Evolutionary conservation across 2,113 vertebrate species (phyloP).

Genomic region (Hipposideros armiger): DNA sequence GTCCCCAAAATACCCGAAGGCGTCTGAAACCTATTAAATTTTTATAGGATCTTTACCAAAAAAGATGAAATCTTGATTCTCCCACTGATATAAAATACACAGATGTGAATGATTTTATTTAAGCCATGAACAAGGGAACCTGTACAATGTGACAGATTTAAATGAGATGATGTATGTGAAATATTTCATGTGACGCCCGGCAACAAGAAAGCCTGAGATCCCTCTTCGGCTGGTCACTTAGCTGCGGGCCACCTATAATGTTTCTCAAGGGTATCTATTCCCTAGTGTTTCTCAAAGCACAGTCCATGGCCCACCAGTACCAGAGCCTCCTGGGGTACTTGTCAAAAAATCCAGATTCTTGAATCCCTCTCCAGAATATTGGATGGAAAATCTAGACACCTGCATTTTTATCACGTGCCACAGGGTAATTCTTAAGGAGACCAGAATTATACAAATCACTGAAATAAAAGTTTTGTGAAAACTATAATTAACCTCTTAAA

Average conservation of each 20-base stretch:
- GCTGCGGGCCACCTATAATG: too few species aligned
- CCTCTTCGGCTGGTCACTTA: not conserved
- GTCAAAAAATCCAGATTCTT: not conserved
- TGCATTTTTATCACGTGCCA: not conserved
- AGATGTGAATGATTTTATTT: not conserved
- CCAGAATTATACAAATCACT: not conserved
- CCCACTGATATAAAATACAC: not conserved
- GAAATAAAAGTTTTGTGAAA: not conserved
- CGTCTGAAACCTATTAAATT: not conserved
- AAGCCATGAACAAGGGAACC: not conserved
- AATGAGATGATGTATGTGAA: not conserved
- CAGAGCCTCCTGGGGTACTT: not conserved
- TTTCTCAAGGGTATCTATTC: not conserved
- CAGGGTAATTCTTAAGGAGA: not conserved
- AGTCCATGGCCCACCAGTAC: not conserved
- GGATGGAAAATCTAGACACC: not conserved
- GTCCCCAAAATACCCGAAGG: too few species aligned
- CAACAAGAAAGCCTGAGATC: not conserved
- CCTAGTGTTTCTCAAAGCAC: not conserved
- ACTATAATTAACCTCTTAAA: not conserved
- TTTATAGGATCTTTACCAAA: not conserved
- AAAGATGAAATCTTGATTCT: not conserved
- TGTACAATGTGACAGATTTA: not conserved
- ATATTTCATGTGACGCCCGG: not conserved
- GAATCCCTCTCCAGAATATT: slow-evolving; percentile 23